A percentile compares a stretch with the other conserved stretches of the same genome.
Conservation (phyloP, 2,113 vertebrate genomes). For the Variabilichromis moorii region DNA sequence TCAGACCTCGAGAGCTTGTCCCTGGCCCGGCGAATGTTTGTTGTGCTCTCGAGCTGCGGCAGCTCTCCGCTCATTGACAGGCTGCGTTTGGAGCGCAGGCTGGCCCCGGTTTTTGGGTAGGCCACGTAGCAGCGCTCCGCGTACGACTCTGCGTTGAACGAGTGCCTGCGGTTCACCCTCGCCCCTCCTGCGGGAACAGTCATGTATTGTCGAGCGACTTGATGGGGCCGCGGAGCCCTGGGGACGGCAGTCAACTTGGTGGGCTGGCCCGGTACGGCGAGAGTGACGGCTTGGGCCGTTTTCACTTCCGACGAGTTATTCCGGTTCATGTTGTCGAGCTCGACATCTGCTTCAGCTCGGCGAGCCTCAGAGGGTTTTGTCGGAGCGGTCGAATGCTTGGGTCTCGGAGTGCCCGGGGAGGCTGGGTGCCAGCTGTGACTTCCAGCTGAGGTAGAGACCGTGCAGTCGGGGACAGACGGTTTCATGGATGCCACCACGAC, state of each 20-base stretch:
- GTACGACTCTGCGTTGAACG: slow-evolving; percentile 77
- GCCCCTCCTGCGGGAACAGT: slow-evolving; percentile 80
- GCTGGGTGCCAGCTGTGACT: slow-evolving; percentile 86
- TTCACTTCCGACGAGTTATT: slow-evolving; percentile 87
- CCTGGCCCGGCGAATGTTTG: slow-evolving; percentile 64
- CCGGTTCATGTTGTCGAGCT: slow-evolving; percentile 87
- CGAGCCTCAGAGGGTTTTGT: slow-evolving; percentile 65
- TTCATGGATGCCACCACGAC: slow-evolving; percentile 52
- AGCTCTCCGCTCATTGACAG: slow-evolving; percentile 87
- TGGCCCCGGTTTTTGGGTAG: slow-evolving; percentile 59
- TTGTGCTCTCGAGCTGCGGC: slow-evolving; percentile 62
- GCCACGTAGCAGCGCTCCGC: slow-evolving; percentile 64
- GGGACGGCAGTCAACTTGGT: slow-evolving; percentile 67
- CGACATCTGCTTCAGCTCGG: slow-evolving; percentile 70
- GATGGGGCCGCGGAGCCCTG: slow-evolving; percentile 75
- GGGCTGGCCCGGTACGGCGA: slow-evolving; percentile 40
- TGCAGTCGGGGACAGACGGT: slow-evolving; percentile 78
- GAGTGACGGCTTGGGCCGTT: slow-evolving; percentile 40
- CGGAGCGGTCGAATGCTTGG: slow-evolving; percentile 73
- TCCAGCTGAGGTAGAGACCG: slow-evolving; percentile 82
- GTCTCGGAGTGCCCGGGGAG: slow-evolving; percentile 76
- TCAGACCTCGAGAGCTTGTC: slow-evolving; percentile 80
- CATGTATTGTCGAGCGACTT: slow-evolving; percentile 84
- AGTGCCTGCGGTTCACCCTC: slow-evolving; percentile 81
- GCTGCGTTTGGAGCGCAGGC: slow-evolving; percentile 81